phyloP scores from a whole-genome alignment of 1,140 invertebrate genomes.

The Ips typographus region DNA sequence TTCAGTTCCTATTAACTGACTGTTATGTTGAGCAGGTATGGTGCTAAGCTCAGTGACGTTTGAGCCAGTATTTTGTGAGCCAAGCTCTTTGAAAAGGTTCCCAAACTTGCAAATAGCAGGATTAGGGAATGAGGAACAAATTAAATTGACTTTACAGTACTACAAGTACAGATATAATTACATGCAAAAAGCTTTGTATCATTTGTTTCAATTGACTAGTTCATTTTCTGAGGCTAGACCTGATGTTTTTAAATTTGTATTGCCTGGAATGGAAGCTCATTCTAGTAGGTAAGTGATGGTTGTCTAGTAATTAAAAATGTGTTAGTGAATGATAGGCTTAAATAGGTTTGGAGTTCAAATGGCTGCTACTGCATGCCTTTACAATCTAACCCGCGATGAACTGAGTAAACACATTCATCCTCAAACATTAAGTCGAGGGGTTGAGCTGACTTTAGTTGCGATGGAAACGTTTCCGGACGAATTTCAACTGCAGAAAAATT shows the following conservation, averaged over 20 bases:
- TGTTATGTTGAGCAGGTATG: slow-evolving; percentile 34
- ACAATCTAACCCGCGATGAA: slow-evolving; percentile 75
- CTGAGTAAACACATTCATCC: slow-evolving; percentile 70
- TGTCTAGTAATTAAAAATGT: neutral
- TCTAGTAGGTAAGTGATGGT: slow-evolving; percentile 53
- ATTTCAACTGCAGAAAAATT: slow-evolving; percentile 75
- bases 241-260: slow-evolving; percentile 71
- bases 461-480: slow-evolving; percentile 72
- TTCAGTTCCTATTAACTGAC: no score
- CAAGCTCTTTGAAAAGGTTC: slow-evolving; percentile 27
- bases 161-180: slow-evolving; percentile 62
- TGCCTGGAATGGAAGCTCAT: slow-evolving; percentile 69
- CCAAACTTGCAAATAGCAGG: slow-evolving; percentile 45
- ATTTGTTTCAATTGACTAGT: slow-evolving; percentile 65
- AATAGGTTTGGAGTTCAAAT: slow-evolving; percentile 68
- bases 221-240: slow-evolving; percentile 52
- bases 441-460: slow-evolving; percentile 65
- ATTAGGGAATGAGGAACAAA: slow-evolving; percentile 45
- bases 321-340: neutral
- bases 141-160: slow-evolving; percentile 59
- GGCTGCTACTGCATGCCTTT: slow-evolving; percentile 79
- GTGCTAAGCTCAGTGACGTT: slow-evolving; percentile 45
- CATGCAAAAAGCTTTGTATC: slow-evolving; percentile 73
- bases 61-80: slow-evolving; percentile 42
- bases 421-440: slow-evolving; percentile 64